phyloP scores from a whole-genome alignment of 2,888 invertebrate genomes.

The Pherbina coryleti region DNA sequence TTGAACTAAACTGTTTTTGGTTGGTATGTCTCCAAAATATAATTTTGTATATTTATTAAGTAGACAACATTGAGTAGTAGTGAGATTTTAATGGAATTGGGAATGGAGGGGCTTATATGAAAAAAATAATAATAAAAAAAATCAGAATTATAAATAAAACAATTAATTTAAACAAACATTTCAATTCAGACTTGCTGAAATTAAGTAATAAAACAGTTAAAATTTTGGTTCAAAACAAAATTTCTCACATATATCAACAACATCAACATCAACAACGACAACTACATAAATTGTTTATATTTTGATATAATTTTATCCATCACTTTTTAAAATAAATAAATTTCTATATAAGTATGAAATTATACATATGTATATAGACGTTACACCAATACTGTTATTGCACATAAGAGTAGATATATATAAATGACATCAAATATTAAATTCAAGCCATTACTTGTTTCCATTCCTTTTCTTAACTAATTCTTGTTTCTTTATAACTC shows the following conservation, averaged over 20 bases:
- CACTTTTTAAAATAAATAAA: not conserved
- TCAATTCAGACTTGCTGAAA: not conserved
- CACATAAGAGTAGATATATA: slow-evolving; percentile 19
- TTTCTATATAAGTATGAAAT: slow-evolving; percentile 18
- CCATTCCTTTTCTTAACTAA: no score
- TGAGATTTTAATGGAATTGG: not conserved
- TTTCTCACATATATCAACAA: slow-evolving; percentile 66
- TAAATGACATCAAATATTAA: no score
- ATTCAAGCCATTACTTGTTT: no score
- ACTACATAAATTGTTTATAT: slow-evolving; percentile 57
- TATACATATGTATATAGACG: slow-evolving; percentile 33
- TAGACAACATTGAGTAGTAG: slow-evolving; percentile 29
- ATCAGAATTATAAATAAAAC: not conserved
- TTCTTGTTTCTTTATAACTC: no score
- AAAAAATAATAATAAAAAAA: not conserved
- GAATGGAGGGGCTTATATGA: not conserved
- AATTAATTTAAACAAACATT: not conserved
- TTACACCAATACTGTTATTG: slow-evolving; percentile 37
- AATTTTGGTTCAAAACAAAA: slow-evolving; percentile 25
- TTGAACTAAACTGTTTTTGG: slow-evolving; percentile 33
- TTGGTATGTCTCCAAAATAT: slow-evolving; percentile 14
- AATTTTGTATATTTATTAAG: slow-evolving; percentile 19
- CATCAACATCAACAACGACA: slow-evolving; percentile 69
- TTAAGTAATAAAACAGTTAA: not conserved
- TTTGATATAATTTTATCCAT: slow-evolving; percentile 22